Evolutionary conservation across 2,113 vertebrate genomes (phyloP).

Genomic region (Polypterus senegalus): DNA sequence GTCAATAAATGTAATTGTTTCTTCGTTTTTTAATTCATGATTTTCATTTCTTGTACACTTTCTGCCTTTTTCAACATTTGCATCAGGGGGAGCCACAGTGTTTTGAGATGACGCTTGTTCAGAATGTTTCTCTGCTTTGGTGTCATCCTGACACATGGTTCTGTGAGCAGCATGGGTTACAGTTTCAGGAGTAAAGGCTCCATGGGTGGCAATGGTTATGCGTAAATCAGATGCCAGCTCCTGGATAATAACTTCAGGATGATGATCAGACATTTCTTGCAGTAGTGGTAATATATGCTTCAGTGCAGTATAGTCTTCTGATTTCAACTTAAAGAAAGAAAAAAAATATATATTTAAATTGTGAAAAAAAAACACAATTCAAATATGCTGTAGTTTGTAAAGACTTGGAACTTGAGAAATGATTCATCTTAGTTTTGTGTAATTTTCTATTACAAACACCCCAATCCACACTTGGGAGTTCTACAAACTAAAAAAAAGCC

Average conservation of each 20-base stretch:
- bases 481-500: no score
- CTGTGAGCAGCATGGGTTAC: slow-evolving; percentile 23
- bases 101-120: background rate
- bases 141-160: slow-evolving; percentile 19
- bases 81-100: no score
- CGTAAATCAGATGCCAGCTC: slow-evolving; percentile 71
- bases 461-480: no score
- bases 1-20: background rate
- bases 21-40: background rate
- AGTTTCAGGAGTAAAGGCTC: slow-evolving; percentile 44
- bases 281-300: slow-evolving; percentile 54
- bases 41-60: background rate
- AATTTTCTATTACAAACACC: no score
- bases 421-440: no score
- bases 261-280: slow-evolving; percentile 52
- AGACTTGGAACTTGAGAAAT: no score
- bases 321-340: slow-evolving; percentile 43
- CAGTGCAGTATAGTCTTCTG: slow-evolving; percentile 57
- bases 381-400: no score
- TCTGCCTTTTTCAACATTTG: background rate
- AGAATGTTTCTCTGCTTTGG: background rate
- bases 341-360: background rate
- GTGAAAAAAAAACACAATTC: no score
- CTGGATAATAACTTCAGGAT: slow-evolving; percentile 64
- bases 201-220: slow-evolving; percentile 69